These are phyloP conservation scores for Squalus acanthias DNA, from an alignment of 2,797 vertebrate genomes.

Conservation along the genomic window DNA sequence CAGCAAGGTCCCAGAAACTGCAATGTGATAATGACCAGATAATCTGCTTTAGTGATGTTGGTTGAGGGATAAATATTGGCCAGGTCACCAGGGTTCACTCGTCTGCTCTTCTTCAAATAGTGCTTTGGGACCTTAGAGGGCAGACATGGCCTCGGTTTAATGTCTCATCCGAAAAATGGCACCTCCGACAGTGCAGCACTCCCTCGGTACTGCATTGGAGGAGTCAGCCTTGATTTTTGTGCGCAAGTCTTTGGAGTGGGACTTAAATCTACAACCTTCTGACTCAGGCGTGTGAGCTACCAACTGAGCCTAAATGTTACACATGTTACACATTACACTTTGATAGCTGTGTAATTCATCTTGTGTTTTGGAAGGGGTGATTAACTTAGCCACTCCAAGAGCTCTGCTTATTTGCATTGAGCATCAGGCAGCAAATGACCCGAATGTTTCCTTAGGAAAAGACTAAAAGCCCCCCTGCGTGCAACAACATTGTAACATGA, in stretches of 20 bases:
- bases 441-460: neutral
- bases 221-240: neutral
- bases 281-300: too few species aligned
- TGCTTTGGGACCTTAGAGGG: neutral
- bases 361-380: neutral
- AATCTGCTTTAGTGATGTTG: neutral
- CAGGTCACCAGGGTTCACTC: too few species aligned
- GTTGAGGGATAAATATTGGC: neutral
- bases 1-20: neutral
- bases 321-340: neutral
- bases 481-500: neutral
- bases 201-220: neutral
- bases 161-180: neutral
- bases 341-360: neutral
- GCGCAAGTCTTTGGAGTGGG: neutral
- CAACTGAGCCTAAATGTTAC: neutral
- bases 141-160: neutral
- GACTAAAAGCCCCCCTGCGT: neutral
- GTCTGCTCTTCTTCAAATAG: neutral
- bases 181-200: neutral
- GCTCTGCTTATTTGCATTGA: conserved; percentile 16
- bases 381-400: neutral
- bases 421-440: conserved; percentile 13
- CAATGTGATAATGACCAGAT: neutral
- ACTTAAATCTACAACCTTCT: neutral